These are phyloP conservation scores for Numenius arquata DNA, from an alignment of 2,113 vertebrate genomes.

Conservation along the genomic window DNA sequence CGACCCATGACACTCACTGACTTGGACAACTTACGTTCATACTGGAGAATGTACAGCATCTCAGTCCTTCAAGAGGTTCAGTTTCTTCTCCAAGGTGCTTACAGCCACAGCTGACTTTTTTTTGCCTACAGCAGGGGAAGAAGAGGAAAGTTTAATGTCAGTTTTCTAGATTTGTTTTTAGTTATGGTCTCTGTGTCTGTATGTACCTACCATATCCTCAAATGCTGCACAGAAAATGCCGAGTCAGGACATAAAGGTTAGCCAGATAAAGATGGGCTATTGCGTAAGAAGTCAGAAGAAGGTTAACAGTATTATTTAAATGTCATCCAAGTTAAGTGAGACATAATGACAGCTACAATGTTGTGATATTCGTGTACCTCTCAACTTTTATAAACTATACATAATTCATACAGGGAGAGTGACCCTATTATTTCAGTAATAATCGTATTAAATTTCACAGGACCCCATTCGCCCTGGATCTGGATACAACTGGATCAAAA, in stretches of 20 bases:
- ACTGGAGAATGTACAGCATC: not conserved
- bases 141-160: not conserved
- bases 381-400: not conserved
- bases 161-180: not conserved
- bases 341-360: not conserved
- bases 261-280: not conserved
- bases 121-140: not conserved
- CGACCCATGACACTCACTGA: not conserved
- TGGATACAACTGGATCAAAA: not conserved
- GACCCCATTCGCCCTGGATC: not conserved
- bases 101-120: not conserved
- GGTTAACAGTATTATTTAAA: constrained; percentile 20
- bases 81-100: not conserved
- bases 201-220: not conserved
- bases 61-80: not conserved
- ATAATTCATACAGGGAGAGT: not conserved
- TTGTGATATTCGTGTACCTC: not conserved
- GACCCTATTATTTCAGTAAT: not conserved
- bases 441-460: not conserved
- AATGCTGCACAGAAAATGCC: not conserved
- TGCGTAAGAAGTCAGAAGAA: not conserved
- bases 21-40: not conserved
- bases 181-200: not conserved
- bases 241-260: not conserved
- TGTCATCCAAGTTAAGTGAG: not conserved